Conservation (phyloP, 2,888 invertebrate genomes). For the Philonicus albiceps region DNA sequence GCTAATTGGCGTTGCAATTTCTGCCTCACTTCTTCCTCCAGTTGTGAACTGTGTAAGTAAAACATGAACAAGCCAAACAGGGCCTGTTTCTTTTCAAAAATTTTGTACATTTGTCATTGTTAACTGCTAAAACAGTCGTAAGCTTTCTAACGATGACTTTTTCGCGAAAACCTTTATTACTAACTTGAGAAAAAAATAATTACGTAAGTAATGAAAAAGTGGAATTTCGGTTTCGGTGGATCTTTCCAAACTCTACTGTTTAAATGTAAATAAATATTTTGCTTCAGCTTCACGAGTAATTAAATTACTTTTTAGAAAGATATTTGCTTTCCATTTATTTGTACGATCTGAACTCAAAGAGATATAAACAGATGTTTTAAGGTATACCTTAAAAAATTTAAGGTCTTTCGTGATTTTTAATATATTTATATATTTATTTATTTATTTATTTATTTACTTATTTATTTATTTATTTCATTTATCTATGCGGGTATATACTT, state of each 20-base stretch:
- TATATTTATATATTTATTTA: too few relatives aligned
- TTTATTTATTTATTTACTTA: too few relatives aligned
- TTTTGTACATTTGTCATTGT: not conserved
- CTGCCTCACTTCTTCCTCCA: constrained; percentile 84
- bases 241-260: not conserved
- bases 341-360: not conserved
- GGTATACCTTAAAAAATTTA: not conserved
- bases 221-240: not conserved
- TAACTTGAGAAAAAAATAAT: not conserved
- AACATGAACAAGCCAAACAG: not conserved
- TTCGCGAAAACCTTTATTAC: not conserved
- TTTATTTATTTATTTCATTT: too few relatives aligned
- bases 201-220: not conserved
- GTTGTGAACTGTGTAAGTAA: constrained; percentile 82
- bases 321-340: not conserved
- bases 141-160: not conserved
- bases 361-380: not conserved
- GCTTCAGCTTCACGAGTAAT: not conserved
- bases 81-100: not conserved
- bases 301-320: not conserved
- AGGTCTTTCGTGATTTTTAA: not conserved
- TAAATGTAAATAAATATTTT: not conserved
- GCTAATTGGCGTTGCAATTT: constrained; percentile 88
- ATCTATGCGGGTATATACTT: too few relatives aligned
- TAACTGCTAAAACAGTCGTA: not conserved